phyloP scores from a whole-genome alignment of 2,113 vertebrate genomes.

The Suricata suricatta region DNA sequence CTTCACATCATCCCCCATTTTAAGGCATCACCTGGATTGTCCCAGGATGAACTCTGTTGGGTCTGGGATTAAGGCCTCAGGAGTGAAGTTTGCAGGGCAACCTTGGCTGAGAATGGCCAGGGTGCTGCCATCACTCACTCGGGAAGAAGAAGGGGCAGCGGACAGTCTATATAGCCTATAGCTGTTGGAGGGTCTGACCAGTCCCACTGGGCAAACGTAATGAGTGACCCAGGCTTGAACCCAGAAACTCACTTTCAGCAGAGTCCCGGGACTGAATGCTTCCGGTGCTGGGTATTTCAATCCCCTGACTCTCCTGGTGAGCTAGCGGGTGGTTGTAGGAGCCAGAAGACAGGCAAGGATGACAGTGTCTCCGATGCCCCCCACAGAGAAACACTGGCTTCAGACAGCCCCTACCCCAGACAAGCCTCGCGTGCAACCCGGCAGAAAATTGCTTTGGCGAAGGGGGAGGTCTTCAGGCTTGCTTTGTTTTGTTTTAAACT shows the following conservation, averaged over 20 bases:
- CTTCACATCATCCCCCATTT: neutral
- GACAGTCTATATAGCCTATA: fast-evolving
- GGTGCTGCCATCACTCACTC: neutral
- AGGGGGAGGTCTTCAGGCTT: constrained; percentile 20
- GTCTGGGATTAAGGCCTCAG: neutral
- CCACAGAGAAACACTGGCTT: neutral
- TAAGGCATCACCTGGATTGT: neutral
- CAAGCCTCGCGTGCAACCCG: neutral
- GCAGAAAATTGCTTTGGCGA: neutral
- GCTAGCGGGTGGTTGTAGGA: neutral
- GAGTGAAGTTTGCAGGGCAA: neutral
- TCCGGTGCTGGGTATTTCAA: neutral
- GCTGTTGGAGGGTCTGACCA: neutral
- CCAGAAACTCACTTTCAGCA: neutral
- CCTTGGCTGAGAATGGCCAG: neutral
- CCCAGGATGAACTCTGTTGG: neutral
- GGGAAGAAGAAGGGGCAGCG: neutral
- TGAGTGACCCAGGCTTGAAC: neutral
- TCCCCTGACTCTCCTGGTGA: neutral
- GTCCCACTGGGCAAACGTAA: neutral
- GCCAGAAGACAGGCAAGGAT: neutral
- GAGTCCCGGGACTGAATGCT: neutral
- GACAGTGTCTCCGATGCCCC: neutral
- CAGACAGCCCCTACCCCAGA: neutral
- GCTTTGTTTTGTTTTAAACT: constrained; percentile 44